phyloP scores from a whole-genome alignment of 2,113 vertebrate genomes.

The Dipodomys stephensi region DNA sequence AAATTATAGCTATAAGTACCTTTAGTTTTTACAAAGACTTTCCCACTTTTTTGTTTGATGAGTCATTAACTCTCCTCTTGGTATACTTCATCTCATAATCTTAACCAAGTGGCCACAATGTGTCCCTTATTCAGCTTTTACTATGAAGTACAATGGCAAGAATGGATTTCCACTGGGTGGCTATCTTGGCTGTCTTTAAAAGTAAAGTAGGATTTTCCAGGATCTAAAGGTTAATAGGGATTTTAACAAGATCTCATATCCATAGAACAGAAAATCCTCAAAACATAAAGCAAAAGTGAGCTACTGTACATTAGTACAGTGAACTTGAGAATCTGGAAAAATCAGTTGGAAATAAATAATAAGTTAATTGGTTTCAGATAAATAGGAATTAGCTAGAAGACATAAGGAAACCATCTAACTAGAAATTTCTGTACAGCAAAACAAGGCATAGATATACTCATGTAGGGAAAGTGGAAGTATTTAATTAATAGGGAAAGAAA shows the following conservation, averaged over 20 bases:
- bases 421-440: not conserved
- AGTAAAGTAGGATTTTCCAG: not conserved
- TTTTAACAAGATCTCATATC: not conserved
- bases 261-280: not conserved
- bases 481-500: not conserved
- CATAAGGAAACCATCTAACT: not conserved
- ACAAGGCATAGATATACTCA: not conserved
- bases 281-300: not conserved
- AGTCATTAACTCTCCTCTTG: not conserved
- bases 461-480: not conserved
- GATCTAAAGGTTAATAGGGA: not conserved
- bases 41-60: not conserved
- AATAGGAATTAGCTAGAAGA: not conserved
- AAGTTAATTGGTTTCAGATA: not conserved
- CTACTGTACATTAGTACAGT: not conserved
- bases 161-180: not conserved
- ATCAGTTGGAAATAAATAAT: constrained; percentile 19
- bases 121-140: constrained; percentile 16
- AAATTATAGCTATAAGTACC: not conserved
- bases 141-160: not conserved
- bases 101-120: constrained; percentile 1
- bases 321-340: not conserved
- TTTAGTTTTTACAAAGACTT: not conserved
- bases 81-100: not conserved
- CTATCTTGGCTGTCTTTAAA: not conserved